phyloP scores from a whole-genome alignment of 2,113 vertebrate genomes.

The Ageneiosus marmoratus region DNA sequence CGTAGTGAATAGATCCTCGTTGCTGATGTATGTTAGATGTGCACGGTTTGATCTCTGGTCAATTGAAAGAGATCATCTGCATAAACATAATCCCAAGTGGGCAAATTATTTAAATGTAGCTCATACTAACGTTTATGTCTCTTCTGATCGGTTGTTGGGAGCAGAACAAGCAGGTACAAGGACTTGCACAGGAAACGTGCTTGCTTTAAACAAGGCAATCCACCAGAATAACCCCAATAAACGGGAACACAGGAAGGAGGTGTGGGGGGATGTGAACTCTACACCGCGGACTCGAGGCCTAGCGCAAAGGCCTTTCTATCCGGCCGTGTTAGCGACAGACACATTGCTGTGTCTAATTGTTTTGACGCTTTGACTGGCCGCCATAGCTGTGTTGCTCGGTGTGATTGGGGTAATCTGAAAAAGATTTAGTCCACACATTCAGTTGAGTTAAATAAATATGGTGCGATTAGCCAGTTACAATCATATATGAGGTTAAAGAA shows the following conservation, averaged over 20 bases:
- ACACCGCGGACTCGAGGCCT: constrained; percentile 56
- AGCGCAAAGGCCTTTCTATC: constrained; percentile 43
- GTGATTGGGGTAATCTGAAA: background rate
- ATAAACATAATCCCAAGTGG: background rate
- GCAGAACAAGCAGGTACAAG: background rate
- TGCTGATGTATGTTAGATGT: background rate
- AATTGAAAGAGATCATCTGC: background rate
- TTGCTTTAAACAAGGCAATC: background rate
- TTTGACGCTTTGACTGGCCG: background rate
- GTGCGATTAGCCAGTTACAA: background rate
- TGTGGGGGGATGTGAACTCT: constrained; percentile 38
- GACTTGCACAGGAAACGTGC: background rate
- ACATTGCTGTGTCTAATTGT: no score
- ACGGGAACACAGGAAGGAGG: background rate
- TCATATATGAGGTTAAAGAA: background rate
- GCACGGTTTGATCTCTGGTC: background rate
- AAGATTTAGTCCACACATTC: no score
- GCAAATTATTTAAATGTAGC: background rate
- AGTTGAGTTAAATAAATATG: background rate
- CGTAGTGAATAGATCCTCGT: background rate
- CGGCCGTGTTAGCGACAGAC: background rate
- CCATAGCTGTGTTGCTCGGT: background rate
- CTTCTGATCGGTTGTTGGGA: background rate
- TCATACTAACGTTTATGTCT: no score
- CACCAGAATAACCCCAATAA: background rate